Conservation (phyloP, 2,797 vertebrate genomes). For the Cirrhinus mrigala region DNA sequence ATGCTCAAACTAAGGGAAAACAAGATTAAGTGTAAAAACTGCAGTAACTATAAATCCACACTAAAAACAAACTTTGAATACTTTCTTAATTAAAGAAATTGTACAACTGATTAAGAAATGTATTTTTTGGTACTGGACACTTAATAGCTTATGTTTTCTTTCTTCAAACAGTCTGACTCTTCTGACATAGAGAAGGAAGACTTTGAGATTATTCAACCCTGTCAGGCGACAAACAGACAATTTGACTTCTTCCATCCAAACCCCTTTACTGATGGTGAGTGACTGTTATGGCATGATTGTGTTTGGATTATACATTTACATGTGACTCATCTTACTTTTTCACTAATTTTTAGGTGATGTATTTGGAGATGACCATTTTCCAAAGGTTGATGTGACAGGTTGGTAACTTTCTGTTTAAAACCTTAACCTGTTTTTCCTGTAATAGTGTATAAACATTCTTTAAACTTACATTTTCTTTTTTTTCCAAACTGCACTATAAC, state of each 20-base stretch:
- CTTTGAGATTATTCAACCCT: constrained; percentile 76
- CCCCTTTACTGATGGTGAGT: constrained; percentile 92
- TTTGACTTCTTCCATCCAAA: constrained; percentile 95
- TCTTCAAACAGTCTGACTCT: constrained; percentile 54
- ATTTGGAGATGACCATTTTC: constrained; percentile 94
- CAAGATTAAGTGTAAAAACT: not conserved
- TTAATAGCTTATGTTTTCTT: not conserved
- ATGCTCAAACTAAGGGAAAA: not conserved
- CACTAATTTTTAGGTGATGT: constrained; percentile 83
- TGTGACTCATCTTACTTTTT: constrained; percentile 27
- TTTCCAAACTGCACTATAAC: too few species aligned
- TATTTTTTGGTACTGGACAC: not conserved
- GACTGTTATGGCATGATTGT: constrained; percentile 2
- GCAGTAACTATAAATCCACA: not conserved
- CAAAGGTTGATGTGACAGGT: constrained; percentile 88
- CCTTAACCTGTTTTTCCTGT: not conserved
- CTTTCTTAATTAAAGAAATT: not conserved
- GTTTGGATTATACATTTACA: not conserved
- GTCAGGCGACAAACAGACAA: constrained; percentile 62
- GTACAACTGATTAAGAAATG: not conserved
- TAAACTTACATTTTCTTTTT: not conserved
- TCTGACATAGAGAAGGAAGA: constrained; percentile 79
- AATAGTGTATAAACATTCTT: not conserved
- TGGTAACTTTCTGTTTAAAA: constrained; percentile 63
- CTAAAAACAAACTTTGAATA: not conserved